These are phyloP conservation scores for Neofelis nebulosa DNA, from an alignment of 2,113 vertebrate species.

Conservation along the genomic window DNA sequence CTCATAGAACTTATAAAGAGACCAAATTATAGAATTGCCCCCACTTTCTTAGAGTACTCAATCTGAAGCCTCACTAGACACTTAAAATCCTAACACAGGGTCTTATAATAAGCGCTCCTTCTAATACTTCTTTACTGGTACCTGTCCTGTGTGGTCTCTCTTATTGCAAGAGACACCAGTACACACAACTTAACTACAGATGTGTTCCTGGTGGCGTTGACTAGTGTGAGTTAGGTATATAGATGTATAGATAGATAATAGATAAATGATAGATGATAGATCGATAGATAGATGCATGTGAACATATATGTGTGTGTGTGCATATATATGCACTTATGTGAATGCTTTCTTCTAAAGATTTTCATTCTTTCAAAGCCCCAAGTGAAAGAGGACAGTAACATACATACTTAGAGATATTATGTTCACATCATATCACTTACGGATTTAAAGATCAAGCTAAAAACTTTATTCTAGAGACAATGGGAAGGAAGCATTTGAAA, in stretches of 20 bases:
- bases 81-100: not conserved
- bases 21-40: not conserved
- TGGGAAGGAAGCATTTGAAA: not conserved
- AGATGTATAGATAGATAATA: not conserved
- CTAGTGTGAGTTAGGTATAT: not conserved
- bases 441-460: not conserved
- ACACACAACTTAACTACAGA: not conserved
- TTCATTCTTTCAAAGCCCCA: not conserved
- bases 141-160: not conserved
- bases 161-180: not conserved
- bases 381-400: not conserved
- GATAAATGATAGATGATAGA: not conserved
- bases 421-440: not conserved
- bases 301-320: not conserved
- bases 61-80: not conserved
- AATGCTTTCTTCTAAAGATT: not conserved
- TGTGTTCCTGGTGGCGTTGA: not conserved
- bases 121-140: not conserved
- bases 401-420: not conserved
- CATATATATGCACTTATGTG: not conserved
- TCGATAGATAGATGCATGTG: accelerated
- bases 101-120: not conserved
- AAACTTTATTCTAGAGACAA: not conserved
- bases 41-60: not conserved
- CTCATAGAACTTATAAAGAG: not conserved